Base-by-base conservation (phyloP, 2,888 invertebrate genomes). In the Ornithoptera priamus region DNA sequence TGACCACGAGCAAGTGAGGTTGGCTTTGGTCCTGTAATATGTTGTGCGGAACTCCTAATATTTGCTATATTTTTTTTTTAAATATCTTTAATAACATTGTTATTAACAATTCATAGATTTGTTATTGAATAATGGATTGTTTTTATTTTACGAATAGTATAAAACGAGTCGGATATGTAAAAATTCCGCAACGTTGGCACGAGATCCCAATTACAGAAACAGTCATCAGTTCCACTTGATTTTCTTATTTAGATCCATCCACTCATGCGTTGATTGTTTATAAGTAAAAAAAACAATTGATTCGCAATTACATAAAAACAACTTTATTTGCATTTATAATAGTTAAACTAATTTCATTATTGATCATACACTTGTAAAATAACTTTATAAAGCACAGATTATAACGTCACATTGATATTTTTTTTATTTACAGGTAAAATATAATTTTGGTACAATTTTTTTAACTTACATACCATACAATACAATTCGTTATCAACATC, bases 131-230 rank as follows among this genome's bases (percentile, higher is more conserved):
- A 50, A 50, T 50, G 18, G 15, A 50, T 17, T 15, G 17, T 50
- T 50, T 18, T 50, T 17, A 17, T 50, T 50, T 50, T 15, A 50
- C 50, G 10, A 39, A 39, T 39, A 39, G 39, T 5, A 17, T 50
- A 17, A 18, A 50, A 18, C 15, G 50, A 50, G 20, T 6, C 6
- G 22, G n/a, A 57, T 57, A 70, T 67, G 59, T 70, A 67, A 50
- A 62, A 22, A 70, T 59, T 53, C 24, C 39, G 39, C 63, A 63
- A 42, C 59, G 60, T 53, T 70, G 69, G 69, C 69, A 70, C 62
- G 62, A 62, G 58, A 70, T 63, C 64, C 67, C 67, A 70, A 70
- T 70, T 70, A 70, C 50, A 42, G n/a, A 42, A 46, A 66, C 58
- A 50, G 59, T 59, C 42, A 65, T 59, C 66, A 39, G 24, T 24